Evolutionary conservation across 2,797 vertebrate species (phyloP).

Genomic region (Eulemur mongoz): DNA sequence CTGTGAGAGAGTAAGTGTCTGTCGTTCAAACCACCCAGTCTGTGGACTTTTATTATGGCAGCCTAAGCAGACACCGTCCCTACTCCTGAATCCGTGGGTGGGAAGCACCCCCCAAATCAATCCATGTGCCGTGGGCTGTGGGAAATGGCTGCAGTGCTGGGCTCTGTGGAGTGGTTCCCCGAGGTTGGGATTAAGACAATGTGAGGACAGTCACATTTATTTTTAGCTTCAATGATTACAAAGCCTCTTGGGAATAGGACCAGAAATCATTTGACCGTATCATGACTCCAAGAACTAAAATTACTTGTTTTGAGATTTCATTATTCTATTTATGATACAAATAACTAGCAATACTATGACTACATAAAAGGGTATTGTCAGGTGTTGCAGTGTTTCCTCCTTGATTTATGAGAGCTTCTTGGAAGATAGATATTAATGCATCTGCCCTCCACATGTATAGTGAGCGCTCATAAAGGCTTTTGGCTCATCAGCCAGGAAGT

Average conservation of each 20-base stretch:
- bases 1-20: background rate
- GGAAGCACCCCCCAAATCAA: accelerated
- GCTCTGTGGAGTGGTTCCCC: accelerated
- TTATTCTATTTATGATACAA: background rate
- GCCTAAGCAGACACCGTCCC: background rate
- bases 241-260: background rate
- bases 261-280: background rate
- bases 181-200: background rate
- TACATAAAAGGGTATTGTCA: background rate
- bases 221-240: background rate
- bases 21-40: accelerated
- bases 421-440: background rate
- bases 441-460: background rate
- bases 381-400: background rate
- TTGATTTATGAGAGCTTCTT: background rate
- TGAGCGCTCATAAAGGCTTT: background rate
- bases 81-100: accelerated
- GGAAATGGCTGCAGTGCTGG: background rate
- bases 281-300: background rate
- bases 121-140: accelerated
- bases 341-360: background rate
- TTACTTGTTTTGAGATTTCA: background rate
- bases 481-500: background rate
- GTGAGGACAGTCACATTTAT: background rate
- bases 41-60: background rate